Conservation (phyloP, 92 coral and sea anemone species). For the Desmophyllum pertusum region DNA sequence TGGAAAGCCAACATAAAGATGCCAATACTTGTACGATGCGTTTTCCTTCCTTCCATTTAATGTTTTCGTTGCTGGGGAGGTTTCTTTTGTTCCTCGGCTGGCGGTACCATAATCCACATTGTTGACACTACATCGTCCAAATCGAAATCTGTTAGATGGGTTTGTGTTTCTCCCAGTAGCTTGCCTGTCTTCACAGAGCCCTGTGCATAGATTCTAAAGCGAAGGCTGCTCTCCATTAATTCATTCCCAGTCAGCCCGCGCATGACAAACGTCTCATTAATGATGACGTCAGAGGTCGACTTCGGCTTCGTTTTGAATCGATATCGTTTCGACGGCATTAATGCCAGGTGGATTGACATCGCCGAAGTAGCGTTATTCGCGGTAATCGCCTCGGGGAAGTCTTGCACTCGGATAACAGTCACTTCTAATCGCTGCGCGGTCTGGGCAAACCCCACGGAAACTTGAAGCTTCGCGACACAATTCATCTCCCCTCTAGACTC, state of each 20-base stretch:
- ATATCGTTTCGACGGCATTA: constrained; percentile 65
- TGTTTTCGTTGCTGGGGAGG: constrained; percentile 20
- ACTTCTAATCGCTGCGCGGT: constrained; percentile 69
- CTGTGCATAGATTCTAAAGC: constrained; percentile 67
- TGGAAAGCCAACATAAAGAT: not conserved
- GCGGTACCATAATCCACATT: constrained; percentile 59
- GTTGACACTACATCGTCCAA: constrained; percentile 67
- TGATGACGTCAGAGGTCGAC: constrained; percentile 56
- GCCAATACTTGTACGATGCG: not conserved
- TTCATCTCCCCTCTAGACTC: constrained; percentile 36
- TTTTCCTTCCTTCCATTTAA: not conserved
- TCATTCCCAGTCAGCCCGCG: constrained; percentile 55
- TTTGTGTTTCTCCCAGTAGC: constrained; percentile 60
- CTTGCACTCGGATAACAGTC: constrained; percentile 62
- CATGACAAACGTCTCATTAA: constrained; percentile 69
- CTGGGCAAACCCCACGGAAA: constrained; percentile 69
- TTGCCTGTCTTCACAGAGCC: constrained; percentile 62
- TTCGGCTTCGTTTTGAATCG: constrained; percentile 75
- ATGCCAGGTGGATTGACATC: constrained; percentile 58
- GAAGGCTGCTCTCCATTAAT: constrained; percentile 48
- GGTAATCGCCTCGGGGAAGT: constrained; percentile 52
- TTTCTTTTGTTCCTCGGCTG: constrained; percentile 51
- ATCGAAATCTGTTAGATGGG: constrained; percentile 63
- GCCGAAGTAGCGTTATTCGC: constrained; percentile 48
- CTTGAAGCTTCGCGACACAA: constrained; percentile 61